Evolutionary conservation across 2,888 invertebrate genomes (phyloP), one percentile per base, ranked within the genome.

Genomic region (Sinhomidia bicolor): DNA sequence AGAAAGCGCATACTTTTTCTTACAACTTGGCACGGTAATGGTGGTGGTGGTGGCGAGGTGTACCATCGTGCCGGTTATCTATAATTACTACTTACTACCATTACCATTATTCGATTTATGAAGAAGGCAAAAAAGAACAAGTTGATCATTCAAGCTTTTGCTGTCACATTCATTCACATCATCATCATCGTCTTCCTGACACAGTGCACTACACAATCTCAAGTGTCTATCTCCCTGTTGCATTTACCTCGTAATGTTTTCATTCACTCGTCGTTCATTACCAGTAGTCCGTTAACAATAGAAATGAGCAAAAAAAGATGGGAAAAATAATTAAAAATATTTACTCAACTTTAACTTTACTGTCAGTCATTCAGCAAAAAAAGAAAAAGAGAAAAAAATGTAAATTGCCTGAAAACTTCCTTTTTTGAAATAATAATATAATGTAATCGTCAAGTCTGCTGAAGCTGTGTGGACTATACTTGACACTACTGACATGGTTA

Each of bases 351-450:
- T n/a, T 32, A 44, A 26, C 44, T 41, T n/a, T 44, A 44, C 71
- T 23, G 44, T 44, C 78, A 78, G n/a, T 47, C 78, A 20, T 78
- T 29, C 17, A 60, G 23, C 7, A 10, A 60, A 23, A 44, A n/a
- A n/a, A n/a, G n/a, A 44, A 51, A 44, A 62, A 17, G 44, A 62
- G 80, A 62, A 80, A 80, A 47, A 80, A 80, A 80, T 78, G 26
- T 57, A 80, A 80, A 80, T 62, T 41, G 80, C 80, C 80, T 80
- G 41, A 62, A 80, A 62, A 62, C 80, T 80, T 80, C 80, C 80
- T 80, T 80, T 62, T 80, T 62, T 32, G 14, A 80, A 60, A 57
- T 78, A n/a, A 41, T 41, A 51, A 74, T 23, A 12, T 74, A 78
- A 47, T 47, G 20, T 44, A 41, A 23, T 74, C 41, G 23, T 74